These are phyloP conservation scores for Brienomyrus longianalis DNA, from an alignment of 2,113 vertebrate species.

Conservation along the genomic window DNA sequence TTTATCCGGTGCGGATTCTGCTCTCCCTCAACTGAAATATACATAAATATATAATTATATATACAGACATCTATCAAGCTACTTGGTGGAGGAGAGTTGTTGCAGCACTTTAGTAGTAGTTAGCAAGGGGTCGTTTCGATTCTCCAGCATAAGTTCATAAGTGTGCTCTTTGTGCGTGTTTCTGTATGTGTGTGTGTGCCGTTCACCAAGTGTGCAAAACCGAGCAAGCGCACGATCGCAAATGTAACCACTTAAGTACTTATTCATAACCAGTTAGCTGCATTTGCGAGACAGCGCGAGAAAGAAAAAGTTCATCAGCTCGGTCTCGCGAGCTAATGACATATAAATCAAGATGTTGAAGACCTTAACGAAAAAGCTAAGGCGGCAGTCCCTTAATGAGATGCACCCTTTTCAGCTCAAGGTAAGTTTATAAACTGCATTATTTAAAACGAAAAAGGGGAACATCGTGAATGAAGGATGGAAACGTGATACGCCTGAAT, in stretches of 20 bases:
- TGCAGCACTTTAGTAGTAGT: background rate
- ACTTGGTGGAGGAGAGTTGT: background rate
- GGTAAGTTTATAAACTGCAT: constrained; percentile 57
- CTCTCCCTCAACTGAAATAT: background rate
- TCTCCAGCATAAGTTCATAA: constrained; percentile 18
- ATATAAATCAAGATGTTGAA: constrained; percentile 64
- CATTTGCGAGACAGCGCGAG: background rate
- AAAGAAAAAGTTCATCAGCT: constrained; percentile 29
- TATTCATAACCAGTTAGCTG: background rate
- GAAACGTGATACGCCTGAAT: background rate
- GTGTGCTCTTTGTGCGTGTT: constrained; percentile 20
- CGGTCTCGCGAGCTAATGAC: constrained; percentile 11
- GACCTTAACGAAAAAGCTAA: constrained; percentile 81
- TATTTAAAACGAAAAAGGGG: background rate
- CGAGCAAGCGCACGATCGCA: background rate
- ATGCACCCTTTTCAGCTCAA: constrained; percentile 82
- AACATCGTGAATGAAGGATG: background rate
- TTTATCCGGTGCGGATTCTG: constrained; percentile 3
- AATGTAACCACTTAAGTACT: background rate
- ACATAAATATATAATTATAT: background rate
- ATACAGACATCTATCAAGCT: background rate
- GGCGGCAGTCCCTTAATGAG: constrained; percentile 79
- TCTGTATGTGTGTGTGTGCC: constrained; percentile 41
- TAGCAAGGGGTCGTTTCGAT: background rate
- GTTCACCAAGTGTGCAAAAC: constrained; percentile 34